A percentile compares a stretch with the other conserved stretches of the same genome.
Evolutionary conservation across 1,140 invertebrate genomes (phyloP).

Genomic region (Euwallacea similis): DNA sequence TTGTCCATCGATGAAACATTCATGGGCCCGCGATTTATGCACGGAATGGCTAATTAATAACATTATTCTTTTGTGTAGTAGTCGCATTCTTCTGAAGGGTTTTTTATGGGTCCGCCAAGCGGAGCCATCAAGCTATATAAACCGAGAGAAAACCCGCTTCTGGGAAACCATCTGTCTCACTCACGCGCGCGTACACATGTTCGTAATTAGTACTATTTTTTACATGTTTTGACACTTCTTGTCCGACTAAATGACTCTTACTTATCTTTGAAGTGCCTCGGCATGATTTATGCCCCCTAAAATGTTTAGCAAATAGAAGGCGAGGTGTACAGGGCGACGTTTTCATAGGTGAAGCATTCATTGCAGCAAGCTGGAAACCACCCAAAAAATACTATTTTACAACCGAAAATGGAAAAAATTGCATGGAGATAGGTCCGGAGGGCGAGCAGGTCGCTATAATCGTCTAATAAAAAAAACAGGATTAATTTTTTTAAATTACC

Average conservation of each 20-base stretch:
- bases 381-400: too few relatives aligned
- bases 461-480: not conserved
- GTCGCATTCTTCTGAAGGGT: constrained; percentile 9
- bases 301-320: constrained; percentile 25
- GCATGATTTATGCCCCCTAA: constrained; percentile 27
- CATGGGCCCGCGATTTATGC: constrained; percentile 37
- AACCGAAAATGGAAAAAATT: too few relatives aligned
- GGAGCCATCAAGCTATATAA: not conserved
- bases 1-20: constrained; percentile 46
- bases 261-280: constrained; percentile 28
- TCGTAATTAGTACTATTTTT: constrained; percentile 32
- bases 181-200: constrained; percentile 17
- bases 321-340: not conserved
- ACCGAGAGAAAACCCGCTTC: not conserved
- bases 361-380: too few relatives aligned
- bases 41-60: constrained; percentile 33
- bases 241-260: constrained; percentile 33
- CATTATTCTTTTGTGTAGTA: constrained; percentile 33
- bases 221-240: constrained; percentile 31
- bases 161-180: not conserved
- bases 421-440: not conserved
- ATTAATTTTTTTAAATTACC: not conserved
- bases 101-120: constrained; percentile 8
- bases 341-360: not conserved
- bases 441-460: not conserved